A percentile compares a stretch with the other conserved stretches of the same genome.
These are phyloP conservation scores for Platyscapa corneri DNA, from an alignment of 1,140 invertebrate genomes.

Conservation along the genomic window DNA sequence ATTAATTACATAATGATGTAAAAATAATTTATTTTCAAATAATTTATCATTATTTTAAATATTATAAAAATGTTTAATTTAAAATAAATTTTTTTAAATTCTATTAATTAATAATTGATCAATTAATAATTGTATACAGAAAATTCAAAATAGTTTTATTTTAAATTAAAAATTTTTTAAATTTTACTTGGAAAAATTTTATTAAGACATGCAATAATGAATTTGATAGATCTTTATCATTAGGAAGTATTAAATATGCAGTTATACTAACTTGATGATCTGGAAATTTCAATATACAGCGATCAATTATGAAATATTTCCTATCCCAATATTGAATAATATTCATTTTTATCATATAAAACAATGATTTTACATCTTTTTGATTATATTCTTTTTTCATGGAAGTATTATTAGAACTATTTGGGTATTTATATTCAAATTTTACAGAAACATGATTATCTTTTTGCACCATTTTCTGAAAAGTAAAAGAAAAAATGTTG, in stretches of 20 bases:
- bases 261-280: slow-evolving; percentile 13
- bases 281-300: background rate
- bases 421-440: background rate
- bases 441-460: slow-evolving; percentile 7
- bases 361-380: background rate
- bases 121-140: too few species aligned
- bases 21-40: too few species aligned
- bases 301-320: background rate
- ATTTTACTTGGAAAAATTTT: too few species aligned
- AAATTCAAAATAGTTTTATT: too few species aligned
- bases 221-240: background rate
- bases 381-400: background rate
- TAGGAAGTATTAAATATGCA: background rate
- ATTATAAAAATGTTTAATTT: too few species aligned
- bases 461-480: slow-evolving; percentile 46
- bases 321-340: background rate
- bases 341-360: background rate
- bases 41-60: too few species aligned
- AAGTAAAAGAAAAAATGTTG: slow-evolving; percentile 16
- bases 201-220: too few species aligned
- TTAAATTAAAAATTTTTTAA: too few species aligned
- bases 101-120: too few species aligned
- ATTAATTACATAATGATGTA: too few species aligned
- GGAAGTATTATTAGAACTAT: background rate
- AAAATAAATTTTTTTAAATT: too few species aligned